A percentile compares a stretch with the other conserved stretches of the same genome.
Evolutionary conservation across 2,888 invertebrate genomes (phyloP).

Genomic region (Lobophora halterata): DNA sequence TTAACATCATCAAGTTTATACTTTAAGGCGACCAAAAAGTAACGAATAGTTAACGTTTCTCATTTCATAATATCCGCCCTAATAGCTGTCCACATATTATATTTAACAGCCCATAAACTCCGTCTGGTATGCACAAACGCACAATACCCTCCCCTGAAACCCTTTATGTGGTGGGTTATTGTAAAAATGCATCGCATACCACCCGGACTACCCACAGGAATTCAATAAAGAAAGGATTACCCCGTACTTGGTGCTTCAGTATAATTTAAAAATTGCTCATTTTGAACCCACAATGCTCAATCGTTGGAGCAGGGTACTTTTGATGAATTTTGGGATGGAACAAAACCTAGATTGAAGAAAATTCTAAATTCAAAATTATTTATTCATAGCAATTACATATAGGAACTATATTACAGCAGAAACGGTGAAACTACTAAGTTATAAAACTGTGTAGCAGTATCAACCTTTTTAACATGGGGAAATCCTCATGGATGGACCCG

Average conservation of each 20-base stretch:
- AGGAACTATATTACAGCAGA: too few species aligned
- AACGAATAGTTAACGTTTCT: too few species aligned
- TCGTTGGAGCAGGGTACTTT: not conserved
- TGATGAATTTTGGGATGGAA: not conserved
- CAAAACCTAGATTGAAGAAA: slow-evolving; percentile 6
- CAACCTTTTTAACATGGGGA: too few species aligned
- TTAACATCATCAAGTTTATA: too few species aligned
- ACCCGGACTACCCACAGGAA: slow-evolving; percentile 48
- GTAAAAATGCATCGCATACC: slow-evolving; percentile 50
- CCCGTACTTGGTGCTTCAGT: slow-evolving; percentile 8
- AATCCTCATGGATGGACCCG: too few species aligned
- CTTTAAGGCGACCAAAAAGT: too few species aligned
- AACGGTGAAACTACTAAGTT: too few species aligned
- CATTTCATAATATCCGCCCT: too few species aligned
- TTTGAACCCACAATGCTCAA: too few species aligned
- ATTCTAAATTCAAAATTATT: too few species aligned
- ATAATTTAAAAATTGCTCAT: slow-evolving; percentile 21
- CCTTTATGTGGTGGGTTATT: slow-evolving; percentile 23
- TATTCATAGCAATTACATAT: too few species aligned
- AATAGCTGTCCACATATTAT: slow-evolving; percentile 4
- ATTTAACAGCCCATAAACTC: slow-evolving; percentile 29
- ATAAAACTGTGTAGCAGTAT: too few species aligned
- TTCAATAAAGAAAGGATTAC: slow-evolving; percentile 69
- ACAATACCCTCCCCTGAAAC: slow-evolving; percentile 17
- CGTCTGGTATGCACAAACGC: slow-evolving; percentile 30